Percentiles rank a stretch among this genome's conserved stretches.
phyloP scores from a whole-genome alignment of 2,888 invertebrate genomes.

The Megamerina dolium region DNA sequence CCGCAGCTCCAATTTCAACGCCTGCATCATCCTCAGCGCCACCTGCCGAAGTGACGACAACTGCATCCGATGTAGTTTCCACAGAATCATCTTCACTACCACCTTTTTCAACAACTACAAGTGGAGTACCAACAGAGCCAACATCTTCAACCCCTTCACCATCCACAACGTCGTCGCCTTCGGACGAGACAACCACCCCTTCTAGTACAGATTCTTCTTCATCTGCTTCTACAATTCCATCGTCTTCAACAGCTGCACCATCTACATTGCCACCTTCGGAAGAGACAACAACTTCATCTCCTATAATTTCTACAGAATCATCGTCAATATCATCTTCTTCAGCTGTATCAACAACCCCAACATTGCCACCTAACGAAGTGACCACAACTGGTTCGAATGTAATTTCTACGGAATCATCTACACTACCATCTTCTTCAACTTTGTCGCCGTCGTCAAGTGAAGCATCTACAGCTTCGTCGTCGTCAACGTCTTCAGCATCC shows the following conservation, averaged over 20 bases:
- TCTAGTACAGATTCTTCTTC: too few species aligned
- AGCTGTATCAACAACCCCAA: neutral
- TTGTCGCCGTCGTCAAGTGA: too few species aligned
- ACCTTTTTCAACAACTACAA: neutral
- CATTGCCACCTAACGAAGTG: too few species aligned
- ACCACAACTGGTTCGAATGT: too few species aligned
- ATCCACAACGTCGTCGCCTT: neutral
- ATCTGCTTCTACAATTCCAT: neutral
- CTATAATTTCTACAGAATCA: neutral
- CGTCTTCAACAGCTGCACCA: neutral
- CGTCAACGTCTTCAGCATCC: neutral
- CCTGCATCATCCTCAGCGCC: neutral
- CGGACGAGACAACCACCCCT: too few species aligned
- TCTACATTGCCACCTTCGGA: too few species aligned
- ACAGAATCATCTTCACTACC: neutral
- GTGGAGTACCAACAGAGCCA: neutral
- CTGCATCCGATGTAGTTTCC: too few species aligned
- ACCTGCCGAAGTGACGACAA: too few species aligned
- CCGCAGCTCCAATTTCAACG: neutral
- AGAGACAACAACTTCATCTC: neutral
- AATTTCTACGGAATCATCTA: too few species aligned
- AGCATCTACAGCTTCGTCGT: too few species aligned
- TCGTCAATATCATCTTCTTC: neutral
- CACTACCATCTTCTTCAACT: too few species aligned
- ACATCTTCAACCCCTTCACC: neutral